Conservation (phyloP, 2,113 vertebrate genomes). For the Amia ocellicauda region DNA sequence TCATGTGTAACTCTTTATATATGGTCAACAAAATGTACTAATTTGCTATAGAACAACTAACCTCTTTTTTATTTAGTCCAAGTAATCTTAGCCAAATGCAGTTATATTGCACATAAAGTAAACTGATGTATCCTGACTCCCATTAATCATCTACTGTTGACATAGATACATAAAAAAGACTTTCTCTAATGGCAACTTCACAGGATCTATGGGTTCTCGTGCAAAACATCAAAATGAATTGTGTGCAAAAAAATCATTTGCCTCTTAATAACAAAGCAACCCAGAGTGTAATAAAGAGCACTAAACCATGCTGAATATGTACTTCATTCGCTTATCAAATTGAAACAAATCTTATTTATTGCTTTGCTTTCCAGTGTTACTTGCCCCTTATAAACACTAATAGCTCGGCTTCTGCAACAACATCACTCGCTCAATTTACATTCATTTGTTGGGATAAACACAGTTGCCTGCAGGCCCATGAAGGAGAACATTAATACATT, state of each 20-base stretch:
- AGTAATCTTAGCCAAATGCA: too few species aligned
- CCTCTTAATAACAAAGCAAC: background rate
- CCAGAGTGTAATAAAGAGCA: background rate
- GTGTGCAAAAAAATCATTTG: background rate
- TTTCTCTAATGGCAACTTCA: too few species aligned
- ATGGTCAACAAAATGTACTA: too few species aligned
- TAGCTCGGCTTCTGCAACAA: background rate
- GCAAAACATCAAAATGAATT: background rate
- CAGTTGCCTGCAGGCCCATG: background rate
- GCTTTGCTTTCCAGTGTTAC: background rate
- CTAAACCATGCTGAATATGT: background rate
- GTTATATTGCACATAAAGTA: too few species aligned
- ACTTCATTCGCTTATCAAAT: background rate
- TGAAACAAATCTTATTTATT: background rate
- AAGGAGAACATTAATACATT: background rate
- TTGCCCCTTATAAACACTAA: background rate
- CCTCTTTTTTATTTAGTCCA: too few species aligned
- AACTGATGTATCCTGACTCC: too few species aligned
- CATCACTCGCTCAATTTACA: background rate
- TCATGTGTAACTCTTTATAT: too few species aligned
- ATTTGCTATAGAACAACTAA: too few species aligned
- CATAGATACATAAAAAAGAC: too few species aligned
- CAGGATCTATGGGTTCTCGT: background rate
- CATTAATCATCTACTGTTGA: too few species aligned
- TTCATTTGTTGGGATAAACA: slow-evolving; percentile 9